Percentiles rank a stretch among this genome's conserved stretches.
Conservation (phyloP, 2,113 vertebrate genomes). For the Cranoglanis bouderius region DNA sequence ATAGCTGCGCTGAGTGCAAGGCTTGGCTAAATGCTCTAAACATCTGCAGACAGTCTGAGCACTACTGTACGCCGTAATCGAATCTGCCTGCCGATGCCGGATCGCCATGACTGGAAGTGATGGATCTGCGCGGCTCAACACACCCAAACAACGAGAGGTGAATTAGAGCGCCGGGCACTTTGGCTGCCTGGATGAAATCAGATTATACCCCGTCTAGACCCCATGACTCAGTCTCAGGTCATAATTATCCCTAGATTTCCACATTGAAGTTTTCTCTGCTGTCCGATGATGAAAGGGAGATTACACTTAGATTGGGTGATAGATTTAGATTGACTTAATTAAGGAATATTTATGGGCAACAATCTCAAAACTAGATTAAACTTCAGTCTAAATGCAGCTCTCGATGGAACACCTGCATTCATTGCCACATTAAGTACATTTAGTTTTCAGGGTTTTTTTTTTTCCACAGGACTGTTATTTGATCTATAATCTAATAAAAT, state of each 20-base stretch:
- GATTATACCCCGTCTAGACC: constrained; percentile 54
- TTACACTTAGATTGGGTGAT: constrained; percentile 43
- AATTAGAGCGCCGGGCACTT: constrained; percentile 50
- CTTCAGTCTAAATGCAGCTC: constrained; percentile 1
- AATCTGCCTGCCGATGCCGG: constrained; percentile 48
- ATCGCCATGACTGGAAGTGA: constrained; percentile 56
- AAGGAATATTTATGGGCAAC: constrained; percentile 36
- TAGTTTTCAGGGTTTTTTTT: background rate
- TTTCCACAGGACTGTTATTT: constrained; percentile 14
- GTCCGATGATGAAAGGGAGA: constrained; percentile 39
- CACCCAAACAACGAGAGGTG: constrained; percentile 50
- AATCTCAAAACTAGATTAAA: constrained; percentile 36
- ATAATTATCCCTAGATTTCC: constrained; percentile 53
- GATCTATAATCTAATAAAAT: background rate
- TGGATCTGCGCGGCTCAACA: constrained; percentile 43
- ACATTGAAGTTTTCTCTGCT: constrained; percentile 37
- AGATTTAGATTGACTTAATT: constrained; percentile 49
- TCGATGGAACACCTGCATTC: constrained; percentile 16
- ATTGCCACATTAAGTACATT: background rate
- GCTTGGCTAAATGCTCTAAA: constrained; percentile 30
- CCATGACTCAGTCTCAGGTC: constrained; percentile 49
- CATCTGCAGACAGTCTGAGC: constrained; percentile 51
- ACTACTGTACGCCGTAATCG: constrained; percentile 51
- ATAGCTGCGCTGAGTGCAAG: constrained; percentile 38
- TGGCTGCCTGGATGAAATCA: constrained; percentile 52